Conservation (phyloP, 2,888 invertebrate species). For the Scaptomyza polygonia region DNA sequence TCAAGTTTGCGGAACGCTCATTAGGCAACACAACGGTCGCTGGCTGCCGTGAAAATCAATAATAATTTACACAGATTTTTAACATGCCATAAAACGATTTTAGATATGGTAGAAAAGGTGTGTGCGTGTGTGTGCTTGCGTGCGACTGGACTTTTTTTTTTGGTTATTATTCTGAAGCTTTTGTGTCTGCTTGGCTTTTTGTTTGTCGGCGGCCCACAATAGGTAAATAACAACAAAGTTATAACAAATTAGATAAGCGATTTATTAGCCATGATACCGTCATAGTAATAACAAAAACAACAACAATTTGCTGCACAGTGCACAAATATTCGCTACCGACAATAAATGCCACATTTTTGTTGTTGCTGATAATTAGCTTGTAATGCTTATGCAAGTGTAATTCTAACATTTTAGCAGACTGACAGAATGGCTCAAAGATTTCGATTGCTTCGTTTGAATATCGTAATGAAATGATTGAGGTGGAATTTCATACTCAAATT, state of each 20-base stretch:
- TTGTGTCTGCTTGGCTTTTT: slow-evolving; percentile 57
- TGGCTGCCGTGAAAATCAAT: slow-evolving; percentile 64
- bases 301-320: slow-evolving; percentile 12
- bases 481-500: background rate
- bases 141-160: slow-evolving; percentile 44
- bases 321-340: slow-evolving; percentile 33
- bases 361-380: slow-evolving; percentile 6
- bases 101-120: slow-evolving; percentile 61
- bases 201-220: slow-evolving; percentile 57
- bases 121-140: slow-evolving; percentile 23
- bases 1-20: slow-evolving; percentile 42
- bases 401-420: slow-evolving; percentile 34
- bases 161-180: slow-evolving; percentile 50
- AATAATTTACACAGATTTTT: slow-evolving; percentile 68
- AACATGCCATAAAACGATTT: slow-evolving; percentile 60
- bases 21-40: slow-evolving; percentile 38
- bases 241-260: slow-evolving; percentile 73
- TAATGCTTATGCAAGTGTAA: slow-evolving; percentile 9
- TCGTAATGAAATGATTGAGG: background rate
- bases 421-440: slow-evolving; percentile 26
- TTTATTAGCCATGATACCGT: slow-evolving; percentile 65
- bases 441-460: slow-evolving; percentile 13
- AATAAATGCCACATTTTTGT: slow-evolving; percentile 16
- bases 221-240: slow-evolving; percentile 70
- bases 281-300: slow-evolving; percentile 33